phyloP scores from a whole-genome alignment of 2,797 vertebrate species.

The Lacerta agilis region DNA sequence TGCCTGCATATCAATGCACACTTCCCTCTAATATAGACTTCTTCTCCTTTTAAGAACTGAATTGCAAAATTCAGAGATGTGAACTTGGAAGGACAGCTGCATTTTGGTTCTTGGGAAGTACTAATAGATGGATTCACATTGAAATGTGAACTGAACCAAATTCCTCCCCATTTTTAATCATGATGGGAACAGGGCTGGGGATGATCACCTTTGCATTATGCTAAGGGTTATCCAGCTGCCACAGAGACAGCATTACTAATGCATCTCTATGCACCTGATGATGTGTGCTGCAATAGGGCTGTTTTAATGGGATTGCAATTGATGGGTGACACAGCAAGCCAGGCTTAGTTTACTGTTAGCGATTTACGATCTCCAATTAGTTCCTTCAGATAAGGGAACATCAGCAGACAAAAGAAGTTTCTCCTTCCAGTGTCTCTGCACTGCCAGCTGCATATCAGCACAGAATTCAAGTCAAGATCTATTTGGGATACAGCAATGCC shows the following conservation, averaged over 20 bases:
- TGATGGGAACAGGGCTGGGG: neutral
- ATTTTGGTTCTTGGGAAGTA: too few species aligned
- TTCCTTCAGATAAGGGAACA: neutral
- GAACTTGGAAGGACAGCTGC: too few species aligned
- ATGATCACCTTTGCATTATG: too few species aligned
- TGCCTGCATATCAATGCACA: too few species aligned
- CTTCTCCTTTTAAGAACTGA: too few species aligned
- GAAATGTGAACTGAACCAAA: too few species aligned
- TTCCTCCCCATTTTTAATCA: too few species aligned
- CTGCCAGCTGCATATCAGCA: neutral
- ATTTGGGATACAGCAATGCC: neutral
- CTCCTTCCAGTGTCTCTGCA: neutral
- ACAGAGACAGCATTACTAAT: neutral
- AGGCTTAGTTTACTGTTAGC: neutral
- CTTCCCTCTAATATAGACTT: too few species aligned
- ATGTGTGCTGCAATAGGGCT: neutral
- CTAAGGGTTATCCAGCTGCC: neutral
- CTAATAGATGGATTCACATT: too few species aligned
- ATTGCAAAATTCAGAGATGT: too few species aligned
- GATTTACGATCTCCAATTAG: neutral
- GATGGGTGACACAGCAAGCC: neutral
- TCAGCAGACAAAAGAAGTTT: neutral
- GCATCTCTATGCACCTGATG: neutral
- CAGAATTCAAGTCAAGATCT: neutral
- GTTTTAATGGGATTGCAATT: neutral